phyloP scores from a whole-genome alignment of 2,113 vertebrate genomes.

The Meles meles region DNA sequence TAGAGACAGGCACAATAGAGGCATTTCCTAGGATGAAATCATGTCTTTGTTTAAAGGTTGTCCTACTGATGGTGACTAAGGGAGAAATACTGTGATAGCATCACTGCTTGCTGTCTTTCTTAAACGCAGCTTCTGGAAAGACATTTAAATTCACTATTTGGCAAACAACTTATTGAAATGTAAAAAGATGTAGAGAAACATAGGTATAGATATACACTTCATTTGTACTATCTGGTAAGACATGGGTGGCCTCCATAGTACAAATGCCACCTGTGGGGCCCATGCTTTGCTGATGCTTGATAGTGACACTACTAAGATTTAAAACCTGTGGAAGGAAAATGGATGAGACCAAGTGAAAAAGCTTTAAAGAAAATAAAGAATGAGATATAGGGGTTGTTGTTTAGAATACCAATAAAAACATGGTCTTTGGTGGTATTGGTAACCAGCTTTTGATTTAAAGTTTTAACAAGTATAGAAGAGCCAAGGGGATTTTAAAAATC shows the following conservation, averaged over 20 bases:
- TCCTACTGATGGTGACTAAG: conserved; percentile 56
- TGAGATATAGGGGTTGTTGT: not conserved
- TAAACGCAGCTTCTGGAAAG: not conserved
- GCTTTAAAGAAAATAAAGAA: conserved; percentile 11
- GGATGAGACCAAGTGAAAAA: not conserved
- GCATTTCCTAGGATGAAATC: conserved; percentile 42
- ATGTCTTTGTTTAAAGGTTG: conserved; percentile 67
- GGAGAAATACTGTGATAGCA: conserved; percentile 6
- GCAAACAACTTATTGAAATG: conserved; percentile 8
- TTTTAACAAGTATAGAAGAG: not conserved
- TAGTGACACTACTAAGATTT: not conserved
- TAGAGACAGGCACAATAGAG: conserved; percentile 3
- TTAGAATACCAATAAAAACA: not conserved
- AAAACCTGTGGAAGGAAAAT: not conserved
- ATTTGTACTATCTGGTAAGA: not conserved
- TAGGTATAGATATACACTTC: not conserved
- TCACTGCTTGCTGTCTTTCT: not conserved
- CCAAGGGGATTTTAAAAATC: conserved; percentile 21
- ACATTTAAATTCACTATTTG: conserved; percentile 37
- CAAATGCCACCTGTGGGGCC: conserved; percentile 57
- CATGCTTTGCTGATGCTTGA: not conserved
- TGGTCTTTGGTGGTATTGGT: not conserved
- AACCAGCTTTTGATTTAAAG: not conserved
- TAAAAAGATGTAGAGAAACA: conserved; percentile 13
- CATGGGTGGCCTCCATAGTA: not conserved